These are phyloP conservation scores for Palythoa heliodiscus DNA, from an alignment of 92 coral and sea anemone species.

Conservation along the genomic window DNA sequence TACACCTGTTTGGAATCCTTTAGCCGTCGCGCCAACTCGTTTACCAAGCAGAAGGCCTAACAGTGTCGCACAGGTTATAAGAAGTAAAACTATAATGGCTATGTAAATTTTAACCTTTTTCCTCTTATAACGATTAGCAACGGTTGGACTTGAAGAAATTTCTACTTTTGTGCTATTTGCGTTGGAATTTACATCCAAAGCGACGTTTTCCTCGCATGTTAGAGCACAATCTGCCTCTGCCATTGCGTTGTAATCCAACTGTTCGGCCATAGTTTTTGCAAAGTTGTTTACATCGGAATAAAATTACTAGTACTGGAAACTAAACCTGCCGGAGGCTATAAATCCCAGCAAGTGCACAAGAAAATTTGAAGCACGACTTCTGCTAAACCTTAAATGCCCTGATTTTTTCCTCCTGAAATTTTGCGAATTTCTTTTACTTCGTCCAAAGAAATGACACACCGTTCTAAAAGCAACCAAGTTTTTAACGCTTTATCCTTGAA, in stretches of 20 bases:
- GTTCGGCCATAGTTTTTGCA: conserved; percentile 7
- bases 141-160: neutral
- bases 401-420: neutral
- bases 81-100: conserved; percentile 41
- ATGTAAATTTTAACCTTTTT: conserved; percentile 18
- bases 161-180: conserved; percentile 15
- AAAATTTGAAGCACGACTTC: neutral
- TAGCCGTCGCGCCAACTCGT: neutral
- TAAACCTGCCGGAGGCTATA: conserved; percentile 28
- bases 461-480: neutral
- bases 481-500: neutral
- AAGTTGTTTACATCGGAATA: neutral
- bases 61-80: conserved; percentile 56
- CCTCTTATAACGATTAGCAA: neutral
- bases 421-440: neutral
- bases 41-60: conserved; percentile 54
- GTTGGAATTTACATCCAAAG: conserved; percentile 19
- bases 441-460: neutral
- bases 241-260: conserved; percentile 30
- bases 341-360: conserved; percentile 17
- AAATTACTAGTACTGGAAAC: neutral
- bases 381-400: neutral
- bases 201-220: conserved; percentile 19
- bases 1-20: neutral
- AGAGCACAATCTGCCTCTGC: conserved; percentile 17